Conservation (phyloP, 1,140 invertebrate species). For the Dinothrombium tinctorium region DNA sequence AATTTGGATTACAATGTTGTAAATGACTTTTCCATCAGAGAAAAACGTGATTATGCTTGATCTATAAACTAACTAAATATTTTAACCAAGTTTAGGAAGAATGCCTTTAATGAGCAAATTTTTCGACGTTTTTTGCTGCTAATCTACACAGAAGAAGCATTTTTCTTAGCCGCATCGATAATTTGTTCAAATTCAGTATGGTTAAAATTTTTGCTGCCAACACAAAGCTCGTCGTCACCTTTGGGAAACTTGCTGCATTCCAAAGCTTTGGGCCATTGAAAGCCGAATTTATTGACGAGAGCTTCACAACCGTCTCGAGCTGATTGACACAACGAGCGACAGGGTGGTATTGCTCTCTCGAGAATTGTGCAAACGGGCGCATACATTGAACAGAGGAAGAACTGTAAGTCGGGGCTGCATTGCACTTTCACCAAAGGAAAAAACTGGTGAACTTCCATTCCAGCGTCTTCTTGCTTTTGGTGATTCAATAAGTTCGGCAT, state of each 20-base stretch:
- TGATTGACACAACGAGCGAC: conserved; percentile 64
- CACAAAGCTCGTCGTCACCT: conserved; percentile 49
- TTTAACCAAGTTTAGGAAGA: no score
- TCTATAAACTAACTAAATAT: no score
- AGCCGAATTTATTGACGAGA: conserved; percentile 77
- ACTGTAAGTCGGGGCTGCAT: conserved; percentile 74
- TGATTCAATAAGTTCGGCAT: conserved; percentile 86
- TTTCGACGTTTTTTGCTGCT: no score
- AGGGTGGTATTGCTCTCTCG: conserved; percentile 69
- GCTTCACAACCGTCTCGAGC: conserved; percentile 64
- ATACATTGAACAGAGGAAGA: conserved; percentile 89
- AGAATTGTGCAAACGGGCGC: conserved; percentile 85
- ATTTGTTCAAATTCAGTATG: no score
- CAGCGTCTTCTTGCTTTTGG: conserved; percentile 81
- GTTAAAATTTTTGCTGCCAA: no score
- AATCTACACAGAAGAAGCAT: no score
- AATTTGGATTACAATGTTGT: no score
- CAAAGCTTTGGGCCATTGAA: conserved; percentile 74
- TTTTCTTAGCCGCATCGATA: no score
- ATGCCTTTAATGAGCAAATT: no score
- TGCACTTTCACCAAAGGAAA: conserved; percentile 85
- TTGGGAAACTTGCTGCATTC: conserved; percentile 77
- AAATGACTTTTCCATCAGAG: no score
- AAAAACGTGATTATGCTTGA: no score
- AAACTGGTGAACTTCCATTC: conserved; percentile 73